phyloP scores from a whole-genome alignment of 2,797 vertebrate genomes.

The Oceanodroma leucorhoa region DNA sequence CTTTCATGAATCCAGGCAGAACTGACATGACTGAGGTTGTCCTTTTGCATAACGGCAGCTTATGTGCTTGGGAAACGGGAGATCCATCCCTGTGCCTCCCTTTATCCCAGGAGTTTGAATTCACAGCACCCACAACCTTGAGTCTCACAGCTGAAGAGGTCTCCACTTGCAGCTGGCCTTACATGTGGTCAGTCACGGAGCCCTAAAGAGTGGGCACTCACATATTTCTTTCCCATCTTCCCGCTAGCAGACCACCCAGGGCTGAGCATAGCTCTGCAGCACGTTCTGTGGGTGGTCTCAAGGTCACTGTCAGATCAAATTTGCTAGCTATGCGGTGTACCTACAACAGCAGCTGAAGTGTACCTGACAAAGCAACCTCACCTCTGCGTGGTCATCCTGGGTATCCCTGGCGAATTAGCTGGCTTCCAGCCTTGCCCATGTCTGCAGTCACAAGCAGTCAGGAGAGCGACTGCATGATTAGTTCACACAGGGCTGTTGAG shows the following conservation, averaged over 20 bases:
- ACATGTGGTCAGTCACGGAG: accelerated
- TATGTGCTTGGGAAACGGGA: neutral
- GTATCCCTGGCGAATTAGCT: neutral
- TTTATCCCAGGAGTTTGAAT: neutral
- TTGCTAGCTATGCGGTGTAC: neutral
- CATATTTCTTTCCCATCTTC: neutral
- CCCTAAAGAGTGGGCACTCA: neutral
- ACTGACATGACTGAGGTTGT: neutral
- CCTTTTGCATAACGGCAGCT: neutral
- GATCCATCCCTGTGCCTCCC: neutral
- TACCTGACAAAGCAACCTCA: neutral
- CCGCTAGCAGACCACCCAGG: neutral
- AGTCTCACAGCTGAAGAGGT: neutral
- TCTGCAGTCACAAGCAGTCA: neutral
- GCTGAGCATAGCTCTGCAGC: neutral
- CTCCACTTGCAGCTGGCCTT: neutral
- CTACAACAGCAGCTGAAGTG: neutral
- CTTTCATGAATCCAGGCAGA: neutral
- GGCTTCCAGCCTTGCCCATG: neutral
- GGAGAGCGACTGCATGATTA: accelerated
- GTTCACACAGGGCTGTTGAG: neutral
- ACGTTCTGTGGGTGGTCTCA: neutral
- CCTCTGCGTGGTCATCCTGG: neutral
- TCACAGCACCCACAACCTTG: neutral
- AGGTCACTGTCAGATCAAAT: neutral